A percentile compares a stretch with the other conserved stretches of the same genome.
Conservation (phyloP, 2,797 vertebrate species). For the Meda fulgida region DNA sequence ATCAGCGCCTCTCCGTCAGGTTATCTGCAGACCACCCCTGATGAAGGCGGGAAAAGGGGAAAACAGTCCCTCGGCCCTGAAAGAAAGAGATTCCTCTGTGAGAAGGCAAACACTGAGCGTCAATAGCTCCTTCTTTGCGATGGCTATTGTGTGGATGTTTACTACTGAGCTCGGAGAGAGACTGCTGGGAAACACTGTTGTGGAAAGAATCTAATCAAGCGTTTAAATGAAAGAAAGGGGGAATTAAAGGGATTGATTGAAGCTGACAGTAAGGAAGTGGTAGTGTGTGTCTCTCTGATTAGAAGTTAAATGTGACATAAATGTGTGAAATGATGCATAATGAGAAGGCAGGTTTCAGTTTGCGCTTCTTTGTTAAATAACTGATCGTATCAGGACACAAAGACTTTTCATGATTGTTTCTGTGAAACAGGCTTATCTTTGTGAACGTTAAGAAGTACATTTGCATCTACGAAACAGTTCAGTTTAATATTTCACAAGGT, state of each 20-base stretch:
- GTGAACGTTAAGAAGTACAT: constrained; percentile 1
- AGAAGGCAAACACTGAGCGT: constrained; percentile 22
- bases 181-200: constrained; percentile 38
- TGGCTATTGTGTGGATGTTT: constrained; percentile 32
- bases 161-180: constrained; percentile 24
- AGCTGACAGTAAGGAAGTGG: constrained; percentile 40
- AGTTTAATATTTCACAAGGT: constrained; percentile 65
- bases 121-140: constrained; percentile 26
- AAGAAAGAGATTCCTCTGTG: constrained; percentile 46
- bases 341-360: constrained; percentile 25
- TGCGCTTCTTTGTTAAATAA: not conserved
- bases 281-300: constrained; percentile 29
- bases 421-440: constrained; percentile 29
- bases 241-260: constrained; percentile 44
- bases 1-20: constrained; percentile 74
- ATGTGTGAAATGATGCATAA: constrained; percentile 21
- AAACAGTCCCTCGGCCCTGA: constrained; percentile 20
- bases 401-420: constrained; percentile 23
- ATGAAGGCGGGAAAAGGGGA: constrained; percentile 50
- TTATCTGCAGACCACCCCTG: constrained; percentile 80
- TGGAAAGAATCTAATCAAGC: constrained; percentile 48
- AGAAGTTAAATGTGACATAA: constrained; percentile 26
- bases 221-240: constrained; percentile 17
- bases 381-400: constrained; percentile 18
- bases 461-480: constrained; percentile 60